Percentiles rank a stretch among this genome's conserved stretches.
Evolutionary conservation across 2,113 vertebrate genomes (phyloP).

Genomic region (Myiozetetes cayanensis): DNA sequence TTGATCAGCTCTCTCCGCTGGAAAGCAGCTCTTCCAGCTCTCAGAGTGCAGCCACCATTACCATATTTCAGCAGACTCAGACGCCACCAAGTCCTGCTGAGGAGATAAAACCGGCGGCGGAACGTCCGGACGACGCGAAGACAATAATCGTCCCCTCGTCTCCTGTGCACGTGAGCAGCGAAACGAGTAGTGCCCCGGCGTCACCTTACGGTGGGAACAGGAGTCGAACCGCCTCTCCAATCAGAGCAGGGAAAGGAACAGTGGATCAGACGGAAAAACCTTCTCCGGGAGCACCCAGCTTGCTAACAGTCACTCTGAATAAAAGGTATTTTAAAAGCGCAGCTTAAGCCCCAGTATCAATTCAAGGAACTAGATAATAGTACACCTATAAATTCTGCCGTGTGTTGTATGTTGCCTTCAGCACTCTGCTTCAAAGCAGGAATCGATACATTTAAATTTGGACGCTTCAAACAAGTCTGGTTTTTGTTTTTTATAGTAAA

Average conservation of each 20-base stretch:
- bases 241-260: slow-evolving; percentile 66
- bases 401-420: neutral
- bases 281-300: slow-evolving; percentile 66
- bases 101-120: slow-evolving; percentile 58
- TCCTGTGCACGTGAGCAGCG: slow-evolving; percentile 60
- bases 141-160: slow-evolving; percentile 68
- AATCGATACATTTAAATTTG: neutral
- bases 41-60: slow-evolving; percentile 22
- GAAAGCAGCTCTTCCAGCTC: slow-evolving; percentile 74
- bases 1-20: slow-evolving; percentile 81
- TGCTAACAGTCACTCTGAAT: slow-evolving; percentile 74
- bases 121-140: slow-evolving; percentile 61
- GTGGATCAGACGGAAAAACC: slow-evolving; percentile 71
- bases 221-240: slow-evolving; percentile 80
- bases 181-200: slow-evolving; percentile 71
- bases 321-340: slow-evolving; percentile 75
- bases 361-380: neutral
- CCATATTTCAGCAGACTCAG: slow-evolving; percentile 61
- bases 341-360: neutral
- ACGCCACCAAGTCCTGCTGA: slow-evolving; percentile 26
- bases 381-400: neutral
- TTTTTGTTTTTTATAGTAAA: neutral
- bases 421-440: neutral
- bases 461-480: neutral
- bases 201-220: slow-evolving; percentile 71